Base-by-base conservation (phyloP, 2,113 vertebrate species). In the Etheostoma cragini region DNA sequence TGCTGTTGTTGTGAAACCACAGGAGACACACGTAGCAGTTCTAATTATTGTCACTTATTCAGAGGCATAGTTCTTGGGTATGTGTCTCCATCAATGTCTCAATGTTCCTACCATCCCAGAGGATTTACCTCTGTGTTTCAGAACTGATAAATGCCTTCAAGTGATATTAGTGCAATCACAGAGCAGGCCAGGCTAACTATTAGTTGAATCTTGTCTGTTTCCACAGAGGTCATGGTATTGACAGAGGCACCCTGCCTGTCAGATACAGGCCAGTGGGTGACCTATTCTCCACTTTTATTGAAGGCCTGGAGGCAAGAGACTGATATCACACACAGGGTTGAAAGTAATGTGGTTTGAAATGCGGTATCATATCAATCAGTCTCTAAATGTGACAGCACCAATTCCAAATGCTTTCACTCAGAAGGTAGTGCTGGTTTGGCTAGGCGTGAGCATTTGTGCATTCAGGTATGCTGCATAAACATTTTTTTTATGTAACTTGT, bases 1-100 rank as follows among this genome's bases (percentile, higher is more conserved):
- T 62, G 87, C 84, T 75, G 78, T 78, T 84, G 81, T 80, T 77
- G 78, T 52, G 67, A 80, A 84, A 77, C 76, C 88, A 71, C 66
- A 24, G 69, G 76, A 87, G 83, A 83, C 63, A n/a, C 80, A 83
- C 81, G 77, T 14, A 80, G 72, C 85, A 89, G 63, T 73, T 88
- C 75, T 88, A 89, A 91, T 92, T 85, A 89, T 79, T 76, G 68
- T 87, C 87, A 88, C 82, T 88, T 81, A 89, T 79, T 82, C 85
- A 83, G 78, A 81, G 45, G 46, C 50, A 53, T 50, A 78, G 84
- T 64, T 90, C 72, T 82, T 15, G 45, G 62, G 54, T 68, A 30
- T 54, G 81, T 47, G 70, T 63, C 71, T 83, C 66, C 61, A 81
- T 90, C 78, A 72, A n/a, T 76, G 81, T 72, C 72, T 74, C 52